Evolutionary conservation across 2,797 vertebrate genomes (phyloP), one percentile per base, ranked within the genome.

Genomic region (Sebastes diploproa): DNA sequence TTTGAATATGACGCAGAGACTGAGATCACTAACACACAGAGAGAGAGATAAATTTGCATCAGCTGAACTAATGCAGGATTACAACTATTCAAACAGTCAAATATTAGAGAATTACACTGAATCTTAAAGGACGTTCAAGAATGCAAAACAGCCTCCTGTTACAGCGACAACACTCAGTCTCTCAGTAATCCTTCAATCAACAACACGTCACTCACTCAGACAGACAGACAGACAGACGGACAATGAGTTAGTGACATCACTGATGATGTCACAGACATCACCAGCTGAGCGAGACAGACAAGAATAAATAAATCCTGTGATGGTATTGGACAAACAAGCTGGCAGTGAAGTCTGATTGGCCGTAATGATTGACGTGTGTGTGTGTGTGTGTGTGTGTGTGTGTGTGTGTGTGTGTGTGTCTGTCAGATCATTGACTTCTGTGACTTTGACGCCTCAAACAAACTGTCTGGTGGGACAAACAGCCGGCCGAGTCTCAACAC

Each of bases 361-460:
- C 25, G 67, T 16, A 22, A 84, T 60, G 42, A 84, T 55, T 0
- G 59, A 70, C 74, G 20, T 50, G 54, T 30, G 56, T 69, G 56
- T 58, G 63, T 46, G 55, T 58, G 56, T 70, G 36, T 46, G 73
- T 54, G 60, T 64, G 77, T 5, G 68, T 34, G 10, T 79, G 32
- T 34, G 34, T 5, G 52, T 68, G 73, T 27, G 25, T 27, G 25
- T 64, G 77, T 5, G 68, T 36, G 10, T 79, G 10, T 34, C 22
- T 34, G 32, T 34, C 52, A 25, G 54, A 36, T 42, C 55, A 56
- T 32, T 63, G 66, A 65, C 72, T 72, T 79, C 34, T 29, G 7
- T 77, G 77, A 70, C 80, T 82, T 69, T 77, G 80, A 55, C 5
- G 59, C 36, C 27, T 58, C 29, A 52, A 68, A 55, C 38, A 50